Conservation (phyloP, 2,797 vertebrate genomes). For the Gallinago stenura region DNA sequence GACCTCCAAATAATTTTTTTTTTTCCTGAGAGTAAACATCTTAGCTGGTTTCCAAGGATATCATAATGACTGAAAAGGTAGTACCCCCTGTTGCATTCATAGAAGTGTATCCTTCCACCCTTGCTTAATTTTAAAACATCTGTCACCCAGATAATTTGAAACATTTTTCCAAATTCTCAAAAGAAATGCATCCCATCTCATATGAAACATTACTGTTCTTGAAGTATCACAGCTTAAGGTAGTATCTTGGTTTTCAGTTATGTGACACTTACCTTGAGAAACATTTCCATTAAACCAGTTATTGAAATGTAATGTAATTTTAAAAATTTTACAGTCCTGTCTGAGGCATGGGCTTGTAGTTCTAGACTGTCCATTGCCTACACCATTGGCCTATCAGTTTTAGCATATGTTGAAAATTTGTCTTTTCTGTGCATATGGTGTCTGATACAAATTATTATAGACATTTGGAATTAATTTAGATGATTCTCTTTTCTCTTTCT, state of each 20-base stretch:
- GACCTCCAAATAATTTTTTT: constrained; percentile 41
- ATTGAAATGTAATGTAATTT: neutral
- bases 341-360: neutral
- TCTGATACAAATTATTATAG: neutral
- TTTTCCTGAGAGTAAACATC: constrained; percentile 40
- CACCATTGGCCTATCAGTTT: neutral
- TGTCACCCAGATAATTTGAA: neutral
- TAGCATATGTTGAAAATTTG: neutral
- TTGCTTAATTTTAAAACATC: neutral
- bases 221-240: neutral
- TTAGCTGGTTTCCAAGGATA: constrained; percentile 3
- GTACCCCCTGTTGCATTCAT: neutral
- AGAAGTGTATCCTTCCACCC: neutral
- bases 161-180: neutral
- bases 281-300: neutral
- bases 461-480: neutral
- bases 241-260: neutral
- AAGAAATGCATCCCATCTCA: neutral
- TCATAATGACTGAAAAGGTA: constrained; percentile 4
- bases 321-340: neutral
- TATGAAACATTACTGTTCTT: neutral
- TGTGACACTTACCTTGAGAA: neutral
- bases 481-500: neutral
- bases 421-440: neutral
- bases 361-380: neutral